phyloP scores from a whole-genome alignment of 2,113 vertebrate genomes.

The Eidolon helvum region DNA sequence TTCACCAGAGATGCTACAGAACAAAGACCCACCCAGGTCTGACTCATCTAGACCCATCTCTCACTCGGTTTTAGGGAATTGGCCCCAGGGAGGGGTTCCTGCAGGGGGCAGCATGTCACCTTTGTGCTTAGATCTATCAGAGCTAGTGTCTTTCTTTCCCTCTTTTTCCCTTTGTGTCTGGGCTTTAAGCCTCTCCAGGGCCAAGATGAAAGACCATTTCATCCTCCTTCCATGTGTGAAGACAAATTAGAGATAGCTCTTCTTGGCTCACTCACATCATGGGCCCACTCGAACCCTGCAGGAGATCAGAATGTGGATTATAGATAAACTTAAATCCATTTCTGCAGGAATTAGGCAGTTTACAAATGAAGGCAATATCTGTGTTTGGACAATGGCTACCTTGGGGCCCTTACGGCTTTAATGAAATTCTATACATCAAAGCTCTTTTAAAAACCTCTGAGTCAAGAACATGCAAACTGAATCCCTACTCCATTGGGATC shows the following conservation, averaged over 20 bases:
- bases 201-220: constrained; percentile 60
- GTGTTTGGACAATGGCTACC: constrained; percentile 63
- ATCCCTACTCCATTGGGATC: background rate
- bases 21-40: background rate
- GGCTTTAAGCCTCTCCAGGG: constrained; percentile 27
- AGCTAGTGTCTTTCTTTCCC: background rate
- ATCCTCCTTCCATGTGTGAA: constrained; percentile 26
- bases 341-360: constrained; percentile 57
- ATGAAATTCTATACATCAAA: constrained; percentile 72
- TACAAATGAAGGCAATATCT: constrained; percentile 73
- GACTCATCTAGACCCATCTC: background rate
- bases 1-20: background rate
- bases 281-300: constrained; percentile 42
- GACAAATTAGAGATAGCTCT: constrained; percentile 58
- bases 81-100: background rate
- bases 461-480: constrained; percentile 18
- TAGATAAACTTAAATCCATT: constrained; percentile 61
- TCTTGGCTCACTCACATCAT: constrained; percentile 4
- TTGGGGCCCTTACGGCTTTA: constrained; percentile 46
- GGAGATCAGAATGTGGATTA: constrained; percentile 56
- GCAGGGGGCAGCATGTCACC: background rate
- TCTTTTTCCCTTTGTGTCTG: constrained; percentile 45
- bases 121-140: background rate
- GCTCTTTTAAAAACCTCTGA: constrained; percentile 20
- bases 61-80: background rate